Evolutionary conservation across 2,888 invertebrate genomes (phyloP).

Genomic region (Rhodophaea formosa): DNA sequence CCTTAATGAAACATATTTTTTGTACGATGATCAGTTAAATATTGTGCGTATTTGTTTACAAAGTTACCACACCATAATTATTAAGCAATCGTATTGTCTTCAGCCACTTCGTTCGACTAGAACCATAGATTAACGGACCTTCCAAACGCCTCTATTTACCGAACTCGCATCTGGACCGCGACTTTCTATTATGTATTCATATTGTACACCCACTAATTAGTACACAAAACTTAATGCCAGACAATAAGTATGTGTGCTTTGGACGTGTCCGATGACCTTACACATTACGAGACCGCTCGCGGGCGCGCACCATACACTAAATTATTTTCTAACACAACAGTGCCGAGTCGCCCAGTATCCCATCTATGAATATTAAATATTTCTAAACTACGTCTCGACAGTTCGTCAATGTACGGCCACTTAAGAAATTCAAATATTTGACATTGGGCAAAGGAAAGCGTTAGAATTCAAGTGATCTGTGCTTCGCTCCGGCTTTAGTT

Average conservation of each 20-base stretch:
- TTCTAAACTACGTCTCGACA: slow-evolving; percentile 65
- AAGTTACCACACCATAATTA: too few species aligned
- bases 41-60: too few species aligned
- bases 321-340: slow-evolving; percentile 50
- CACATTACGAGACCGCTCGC: slow-evolving; percentile 37
- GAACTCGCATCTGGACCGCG: slow-evolving; percentile 74
- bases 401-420: slow-evolving; percentile 76
- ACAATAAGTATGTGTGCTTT: slow-evolving; percentile 62
- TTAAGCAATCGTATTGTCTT: neutral
- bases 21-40: too few species aligned
- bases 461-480: slow-evolving; percentile 81
- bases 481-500: slow-evolving; percentile 67
- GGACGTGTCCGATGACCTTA: slow-evolving; percentile 60
- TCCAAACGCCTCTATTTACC: slow-evolving; percentile 68
- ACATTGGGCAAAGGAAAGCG: slow-evolving; percentile 79
- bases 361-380: slow-evolving; percentile 74
- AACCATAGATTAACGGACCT: slow-evolving; percentile 68
- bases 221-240: slow-evolving; percentile 76
- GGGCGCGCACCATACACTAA: slow-evolving; percentile 42
- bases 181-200: slow-evolving; percentile 79
- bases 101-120: slow-evolving; percentile 57
- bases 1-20: too few species aligned
- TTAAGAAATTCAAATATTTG: slow-evolving; percentile 80
- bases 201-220: slow-evolving; percentile 79
- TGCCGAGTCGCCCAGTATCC: slow-evolving; percentile 47